Evolutionary conservation across 2,888 invertebrate species (phyloP).

Genomic region (Strigamia transsilvanica): DNA sequence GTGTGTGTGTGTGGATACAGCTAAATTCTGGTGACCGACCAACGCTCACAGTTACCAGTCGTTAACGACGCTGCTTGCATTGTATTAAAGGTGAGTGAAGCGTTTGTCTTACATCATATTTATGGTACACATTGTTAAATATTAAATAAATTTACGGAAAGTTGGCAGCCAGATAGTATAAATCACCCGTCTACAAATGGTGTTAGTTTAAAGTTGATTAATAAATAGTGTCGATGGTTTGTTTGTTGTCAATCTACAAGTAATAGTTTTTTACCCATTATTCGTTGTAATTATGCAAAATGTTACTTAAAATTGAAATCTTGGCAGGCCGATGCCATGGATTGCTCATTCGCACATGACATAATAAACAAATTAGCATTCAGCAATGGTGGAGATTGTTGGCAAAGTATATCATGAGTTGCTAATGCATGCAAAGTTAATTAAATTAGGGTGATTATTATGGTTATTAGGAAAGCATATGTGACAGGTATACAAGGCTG

Average conservation of each 20-base stretch:
- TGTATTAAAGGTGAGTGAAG: neutral
- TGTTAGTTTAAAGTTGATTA: too few species aligned
- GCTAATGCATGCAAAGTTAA: slow-evolving; percentile 8
- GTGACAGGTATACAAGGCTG: neutral
- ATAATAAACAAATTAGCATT: slow-evolving; percentile 8
- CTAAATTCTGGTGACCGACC: neutral
- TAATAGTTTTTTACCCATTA: neutral
- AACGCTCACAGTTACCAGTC: neutral
- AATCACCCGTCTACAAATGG: neutral
- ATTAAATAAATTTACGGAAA: neutral
- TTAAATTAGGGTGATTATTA: slow-evolving; percentile 8
- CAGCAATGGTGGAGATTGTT: slow-evolving; percentile 2
- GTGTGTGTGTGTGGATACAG: slow-evolving; percentile 7
- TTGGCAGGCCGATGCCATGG: neutral
- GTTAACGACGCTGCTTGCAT: neutral
- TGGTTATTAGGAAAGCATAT: slow-evolving; percentile 8
- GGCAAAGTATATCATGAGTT: slow-evolving; percentile 8
- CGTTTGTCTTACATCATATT: neutral
- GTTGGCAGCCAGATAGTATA: neutral
- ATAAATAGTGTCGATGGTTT: neutral
- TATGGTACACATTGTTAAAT: neutral
- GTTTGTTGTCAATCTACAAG: neutral
- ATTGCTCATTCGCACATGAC: neutral
- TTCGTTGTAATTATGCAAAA: neutral
- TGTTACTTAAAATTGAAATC: neutral